These are phyloP conservation scores for Xylocopa sonorina DNA, from an alignment of 1,140 invertebrate species.

Conservation along the genomic window DNA sequence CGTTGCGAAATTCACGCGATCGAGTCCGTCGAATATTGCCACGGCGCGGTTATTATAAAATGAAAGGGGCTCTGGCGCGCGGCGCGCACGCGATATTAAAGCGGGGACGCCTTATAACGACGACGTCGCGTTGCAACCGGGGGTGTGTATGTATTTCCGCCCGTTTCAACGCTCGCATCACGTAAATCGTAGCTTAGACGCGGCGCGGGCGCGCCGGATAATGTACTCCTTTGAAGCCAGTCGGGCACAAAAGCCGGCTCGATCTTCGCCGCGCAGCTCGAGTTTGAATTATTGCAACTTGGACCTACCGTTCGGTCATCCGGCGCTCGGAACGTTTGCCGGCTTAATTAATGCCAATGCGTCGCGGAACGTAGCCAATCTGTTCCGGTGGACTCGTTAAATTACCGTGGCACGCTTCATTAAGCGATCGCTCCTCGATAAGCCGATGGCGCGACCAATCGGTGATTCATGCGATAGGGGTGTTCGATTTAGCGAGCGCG, in stretches of 20 bases:
- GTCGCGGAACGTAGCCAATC: slow-evolving; percentile 61
- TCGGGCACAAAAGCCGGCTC: not conserved
- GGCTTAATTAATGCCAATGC: slow-evolving; percentile 64
- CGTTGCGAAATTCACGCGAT: slow-evolving; percentile 5
- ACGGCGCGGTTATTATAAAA: not conserved
- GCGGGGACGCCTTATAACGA: not conserved
- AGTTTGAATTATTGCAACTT: slow-evolving; percentile 63
- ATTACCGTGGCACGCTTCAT: slow-evolving; percentile 64
- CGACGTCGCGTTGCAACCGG: no score
- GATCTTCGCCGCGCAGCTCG: not conserved
- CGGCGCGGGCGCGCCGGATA: slow-evolving; percentile 18
- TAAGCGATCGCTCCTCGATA: slow-evolving; percentile 51
- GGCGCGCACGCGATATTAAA: not conserved
- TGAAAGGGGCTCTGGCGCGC: not conserved
- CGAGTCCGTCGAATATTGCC: not conserved
- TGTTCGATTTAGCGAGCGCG: slow-evolving; percentile 5
- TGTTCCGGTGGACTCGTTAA: slow-evolving; percentile 62
- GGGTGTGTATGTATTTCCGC: slow-evolving; percentile 13
- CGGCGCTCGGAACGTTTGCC: slow-evolving; percentile 55
- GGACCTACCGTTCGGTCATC: slow-evolving; percentile 39
- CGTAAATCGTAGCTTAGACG: slow-evolving; percentile 20
- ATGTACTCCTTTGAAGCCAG: slow-evolving; percentile 22
- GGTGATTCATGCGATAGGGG: not conserved
- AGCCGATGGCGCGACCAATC: slow-evolving; percentile 32
- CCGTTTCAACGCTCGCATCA: not conserved